These are phyloP conservation scores for Sinella curviseta DNA, from an alignment of 1,140 invertebrate genomes.

Conservation along the genomic window DNA sequence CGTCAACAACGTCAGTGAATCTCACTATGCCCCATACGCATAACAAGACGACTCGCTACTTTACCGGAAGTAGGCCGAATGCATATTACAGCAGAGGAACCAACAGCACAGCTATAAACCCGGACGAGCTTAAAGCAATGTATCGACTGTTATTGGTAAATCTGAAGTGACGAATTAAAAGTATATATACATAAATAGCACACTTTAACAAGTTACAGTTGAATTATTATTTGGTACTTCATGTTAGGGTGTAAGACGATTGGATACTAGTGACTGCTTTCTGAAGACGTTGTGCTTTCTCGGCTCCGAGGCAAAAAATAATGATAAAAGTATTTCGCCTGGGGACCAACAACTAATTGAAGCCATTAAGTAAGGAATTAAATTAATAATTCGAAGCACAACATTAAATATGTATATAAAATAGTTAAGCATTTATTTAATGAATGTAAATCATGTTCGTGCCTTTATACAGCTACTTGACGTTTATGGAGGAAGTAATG, in stretches of 20 bases:
- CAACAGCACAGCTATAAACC: neutral
- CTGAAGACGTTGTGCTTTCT: neutral
- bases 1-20: neutral
- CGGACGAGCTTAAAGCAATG: neutral
- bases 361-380: neutral
- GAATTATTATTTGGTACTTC: neutral
- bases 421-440: neutral
- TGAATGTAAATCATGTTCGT: neutral
- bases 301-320: neutral
- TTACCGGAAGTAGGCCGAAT: neutral
- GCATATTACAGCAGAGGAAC: neutral
- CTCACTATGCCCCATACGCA: slow-evolving; percentile 2
- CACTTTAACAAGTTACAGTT: neutral
- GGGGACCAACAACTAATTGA: neutral
- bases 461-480: neutral
- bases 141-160: neutral
- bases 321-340: neutral
- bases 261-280: slow-evolving; percentile 32
- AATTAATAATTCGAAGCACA: no score
- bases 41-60: neutral
- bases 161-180: neutral
- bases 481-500: neutral
- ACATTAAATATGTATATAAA: no score
- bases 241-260: slow-evolving; percentile 3
- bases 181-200: no score